These are phyloP conservation scores for Sabatieria punctata DNA, from an alignment of 2,888 invertebrate species.

Conservation along the genomic window DNA sequence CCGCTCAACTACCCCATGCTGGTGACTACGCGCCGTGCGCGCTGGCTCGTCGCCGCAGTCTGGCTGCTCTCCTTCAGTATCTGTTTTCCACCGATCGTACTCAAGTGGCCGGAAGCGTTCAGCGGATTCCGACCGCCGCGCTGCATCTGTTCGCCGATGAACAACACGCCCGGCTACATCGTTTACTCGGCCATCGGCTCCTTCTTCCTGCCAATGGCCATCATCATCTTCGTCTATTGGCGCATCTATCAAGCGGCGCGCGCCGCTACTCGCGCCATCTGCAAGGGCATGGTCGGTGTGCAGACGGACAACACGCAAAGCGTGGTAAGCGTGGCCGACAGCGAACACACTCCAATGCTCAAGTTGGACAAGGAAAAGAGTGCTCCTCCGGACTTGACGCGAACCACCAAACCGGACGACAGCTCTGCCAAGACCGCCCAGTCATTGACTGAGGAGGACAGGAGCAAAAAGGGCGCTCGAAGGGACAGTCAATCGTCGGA, in stretches of 20 bases:
- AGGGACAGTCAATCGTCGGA: too few relatives aligned
- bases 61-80: constrained; percentile 92
- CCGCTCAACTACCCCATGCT: constrained; percentile 85
- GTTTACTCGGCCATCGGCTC: constrained; percentile 88
- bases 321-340: constrained; percentile 1
- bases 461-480: too few relatives aligned
- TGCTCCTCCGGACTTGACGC: too few relatives aligned
- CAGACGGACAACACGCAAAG: too few relatives aligned
- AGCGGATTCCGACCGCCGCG: constrained; percentile 15
- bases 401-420: too few relatives aligned
- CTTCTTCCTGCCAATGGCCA: constrained; percentile 90
- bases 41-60: constrained; percentile 45
- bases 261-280: too few relatives aligned
- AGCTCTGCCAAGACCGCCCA: too few relatives aligned
- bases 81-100: constrained; percentile 84
- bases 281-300: too few relatives aligned
- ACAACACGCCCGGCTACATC: constrained; percentile 73
- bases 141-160: constrained; percentile 70
- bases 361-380: too few relatives aligned
- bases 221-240: constrained; percentile 96
- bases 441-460: too few relatives aligned
- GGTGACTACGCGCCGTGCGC: constrained; percentile 43
- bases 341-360: too few relatives aligned
- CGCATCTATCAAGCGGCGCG: constrained; percentile 76
- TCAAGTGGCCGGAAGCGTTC: constrained; percentile 38